Percentiles rank a stretch among this genome's conserved stretches.
phyloP scores from a whole-genome alignment of 2,113 vertebrate species.

The Butorides virescens region DNA sequence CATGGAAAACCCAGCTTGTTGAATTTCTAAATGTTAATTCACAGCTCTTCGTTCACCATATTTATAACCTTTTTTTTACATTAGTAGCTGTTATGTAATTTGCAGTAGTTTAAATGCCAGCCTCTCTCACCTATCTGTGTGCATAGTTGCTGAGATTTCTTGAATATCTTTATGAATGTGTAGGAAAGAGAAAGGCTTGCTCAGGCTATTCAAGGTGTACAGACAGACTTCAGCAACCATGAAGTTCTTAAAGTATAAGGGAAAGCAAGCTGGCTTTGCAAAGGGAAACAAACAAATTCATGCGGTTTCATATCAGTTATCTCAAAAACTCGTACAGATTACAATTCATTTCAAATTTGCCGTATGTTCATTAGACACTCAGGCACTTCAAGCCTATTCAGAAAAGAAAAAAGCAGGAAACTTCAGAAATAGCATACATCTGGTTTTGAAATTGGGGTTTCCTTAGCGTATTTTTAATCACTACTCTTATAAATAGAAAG shows the following conservation, averaged over 20 bases:
- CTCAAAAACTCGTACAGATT: neutral
- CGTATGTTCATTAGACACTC: neutral
- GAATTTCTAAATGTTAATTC: constrained; percentile 53
- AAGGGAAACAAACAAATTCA: neutral
- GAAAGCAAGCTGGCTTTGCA: neutral
- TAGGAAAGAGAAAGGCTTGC: neutral
- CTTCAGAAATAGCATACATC: neutral
- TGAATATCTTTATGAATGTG: neutral
- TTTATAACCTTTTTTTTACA: neutral
- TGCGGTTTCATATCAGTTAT: neutral
- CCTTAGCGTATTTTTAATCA: neutral
- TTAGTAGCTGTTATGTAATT: neutral
- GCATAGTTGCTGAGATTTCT: neutral
- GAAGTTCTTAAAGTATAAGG: neutral
- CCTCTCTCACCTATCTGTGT: neutral
- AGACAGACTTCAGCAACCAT: neutral
- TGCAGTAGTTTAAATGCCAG: constrained; percentile 26
- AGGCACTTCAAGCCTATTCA: neutral
- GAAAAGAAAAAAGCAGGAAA: neutral
- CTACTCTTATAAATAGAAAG: neutral
- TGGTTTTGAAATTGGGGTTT: neutral
- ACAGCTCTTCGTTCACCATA: neutral
- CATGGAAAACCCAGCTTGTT: neutral
- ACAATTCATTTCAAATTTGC: neutral
- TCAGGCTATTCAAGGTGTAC: neutral